Conservation (phyloP, 2,797 vertebrate species). For the Sternotherus odoratus region DNA sequence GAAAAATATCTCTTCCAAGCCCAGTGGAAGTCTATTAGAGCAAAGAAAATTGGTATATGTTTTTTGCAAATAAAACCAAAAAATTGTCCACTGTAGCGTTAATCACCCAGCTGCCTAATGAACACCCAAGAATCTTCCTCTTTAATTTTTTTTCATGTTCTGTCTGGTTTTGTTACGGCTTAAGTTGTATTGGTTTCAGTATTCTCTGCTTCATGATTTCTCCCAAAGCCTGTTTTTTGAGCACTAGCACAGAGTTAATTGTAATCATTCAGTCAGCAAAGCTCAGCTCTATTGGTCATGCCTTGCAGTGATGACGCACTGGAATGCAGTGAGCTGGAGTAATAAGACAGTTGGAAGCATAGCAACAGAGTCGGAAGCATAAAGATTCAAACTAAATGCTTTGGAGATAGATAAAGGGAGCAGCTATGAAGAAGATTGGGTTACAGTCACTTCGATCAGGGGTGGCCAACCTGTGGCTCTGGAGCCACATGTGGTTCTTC, state of each 20-base stretch:
- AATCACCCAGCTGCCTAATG: background rate
- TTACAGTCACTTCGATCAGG: background rate
- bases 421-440: background rate
- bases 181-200: fast-evolving
- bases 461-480: too few relatives aligned
- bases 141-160: background rate
- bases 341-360: fast-evolving
- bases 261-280: fast-evolving
- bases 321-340: background rate
- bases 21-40: background rate
- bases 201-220: background rate
- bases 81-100: background rate
- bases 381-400: background rate
- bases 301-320: background rate
- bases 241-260: background rate
- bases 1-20: background rate
- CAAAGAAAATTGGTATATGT: background rate
- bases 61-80: background rate
- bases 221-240: fast-evolving
- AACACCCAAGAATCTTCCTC: background rate
- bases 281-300: fast-evolving
- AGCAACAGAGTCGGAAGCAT: background rate
- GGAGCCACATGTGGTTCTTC: too few relatives aligned
- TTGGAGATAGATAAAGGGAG: background rate
- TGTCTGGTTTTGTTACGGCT: background rate